Percentiles rank a stretch among this genome's conserved stretches.
These are phyloP conservation scores for Anguilla rostrata DNA, from an alignment of 2,113 vertebrate genomes.

Conservation along the genomic window DNA sequence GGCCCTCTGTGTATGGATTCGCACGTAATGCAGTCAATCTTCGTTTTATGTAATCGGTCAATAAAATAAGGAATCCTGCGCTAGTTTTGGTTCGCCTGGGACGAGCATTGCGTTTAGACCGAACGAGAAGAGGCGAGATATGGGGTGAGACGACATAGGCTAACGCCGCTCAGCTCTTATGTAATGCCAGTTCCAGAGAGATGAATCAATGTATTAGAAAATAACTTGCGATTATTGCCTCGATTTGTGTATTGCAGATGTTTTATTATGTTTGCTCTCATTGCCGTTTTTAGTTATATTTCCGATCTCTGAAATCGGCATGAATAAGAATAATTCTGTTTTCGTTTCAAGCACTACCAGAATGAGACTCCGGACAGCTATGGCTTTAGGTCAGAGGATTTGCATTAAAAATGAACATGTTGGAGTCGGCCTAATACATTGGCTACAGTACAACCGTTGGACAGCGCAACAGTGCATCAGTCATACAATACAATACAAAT, in stretches of 20 bases:
- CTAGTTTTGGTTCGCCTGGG: constrained; percentile 17
- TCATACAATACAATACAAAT: neutral
- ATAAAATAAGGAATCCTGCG: constrained; percentile 31
- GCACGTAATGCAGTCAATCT: constrained; percentile 32
- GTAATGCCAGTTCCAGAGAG: constrained; percentile 38
- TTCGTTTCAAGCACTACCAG: neutral
- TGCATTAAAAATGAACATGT: neutral
- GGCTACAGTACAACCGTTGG: neutral
- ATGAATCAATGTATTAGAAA: constrained; percentile 3
- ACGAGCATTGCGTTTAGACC: neutral
- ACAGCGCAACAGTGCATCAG: neutral
- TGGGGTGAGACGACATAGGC: constrained; percentile 65
- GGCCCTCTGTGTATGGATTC: constrained; percentile 25
- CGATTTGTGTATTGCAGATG: neutral
- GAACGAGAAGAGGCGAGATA: constrained; percentile 50
- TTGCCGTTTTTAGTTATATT: neutral
- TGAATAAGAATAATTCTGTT: neutral
- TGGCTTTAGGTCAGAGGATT: neutral
- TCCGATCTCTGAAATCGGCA: neutral
- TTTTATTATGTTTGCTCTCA: neutral
- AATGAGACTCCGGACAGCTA: neutral
- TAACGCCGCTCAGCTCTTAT: constrained; percentile 44
- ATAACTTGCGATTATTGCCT: neutral
- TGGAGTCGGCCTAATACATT: neutral
- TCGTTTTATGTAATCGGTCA: constrained; percentile 23